A percentile compares a stretch with the other conserved stretches of the same genome.
phyloP scores from a whole-genome alignment of 2,113 vertebrate genomes.

The Nettapus auritus region DNA sequence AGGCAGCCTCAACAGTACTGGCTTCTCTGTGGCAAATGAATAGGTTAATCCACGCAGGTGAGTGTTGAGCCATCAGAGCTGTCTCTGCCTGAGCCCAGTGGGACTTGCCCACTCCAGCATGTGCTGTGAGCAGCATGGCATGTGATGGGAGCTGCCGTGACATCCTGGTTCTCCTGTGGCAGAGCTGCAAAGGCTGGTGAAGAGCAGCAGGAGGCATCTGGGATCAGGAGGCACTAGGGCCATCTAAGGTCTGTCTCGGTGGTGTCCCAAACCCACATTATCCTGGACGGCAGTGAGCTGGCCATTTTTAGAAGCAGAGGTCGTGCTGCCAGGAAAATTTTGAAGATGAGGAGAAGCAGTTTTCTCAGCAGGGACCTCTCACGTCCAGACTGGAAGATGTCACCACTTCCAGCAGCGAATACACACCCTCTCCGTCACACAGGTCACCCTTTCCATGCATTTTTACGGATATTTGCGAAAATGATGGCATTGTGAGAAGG shows the following conservation, averaged over 20 bases:
- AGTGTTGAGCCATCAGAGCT: background rate
- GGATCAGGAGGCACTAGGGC: background rate
- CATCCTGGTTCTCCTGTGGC: fast-evolving
- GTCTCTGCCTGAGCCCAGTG: fast-evolving
- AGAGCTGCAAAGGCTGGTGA: background rate
- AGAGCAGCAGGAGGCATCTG: background rate
- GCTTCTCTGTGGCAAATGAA: background rate
- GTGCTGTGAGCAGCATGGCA: fast-evolving
- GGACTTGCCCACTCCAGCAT: fast-evolving
- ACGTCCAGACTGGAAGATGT: background rate
- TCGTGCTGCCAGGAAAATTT: background rate
- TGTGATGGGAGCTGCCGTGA: fast-evolving
- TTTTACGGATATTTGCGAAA: background rate
- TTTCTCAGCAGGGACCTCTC: background rate
- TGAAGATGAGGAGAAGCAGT: background rate
- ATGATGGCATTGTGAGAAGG: background rate
- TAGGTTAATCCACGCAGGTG: background rate
- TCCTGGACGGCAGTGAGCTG: background rate
- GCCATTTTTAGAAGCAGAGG: background rate
- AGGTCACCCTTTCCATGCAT: fast-evolving
- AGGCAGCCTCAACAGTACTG: background rate
- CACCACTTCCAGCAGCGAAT: background rate
- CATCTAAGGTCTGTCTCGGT: background rate
- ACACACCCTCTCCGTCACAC: background rate
- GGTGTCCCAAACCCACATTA: background rate